Evolutionary conservation across 2,113 vertebrate genomes (phyloP), one percentile per base, ranked within the genome.

Genomic region (Macrotis lagotis): DNA sequence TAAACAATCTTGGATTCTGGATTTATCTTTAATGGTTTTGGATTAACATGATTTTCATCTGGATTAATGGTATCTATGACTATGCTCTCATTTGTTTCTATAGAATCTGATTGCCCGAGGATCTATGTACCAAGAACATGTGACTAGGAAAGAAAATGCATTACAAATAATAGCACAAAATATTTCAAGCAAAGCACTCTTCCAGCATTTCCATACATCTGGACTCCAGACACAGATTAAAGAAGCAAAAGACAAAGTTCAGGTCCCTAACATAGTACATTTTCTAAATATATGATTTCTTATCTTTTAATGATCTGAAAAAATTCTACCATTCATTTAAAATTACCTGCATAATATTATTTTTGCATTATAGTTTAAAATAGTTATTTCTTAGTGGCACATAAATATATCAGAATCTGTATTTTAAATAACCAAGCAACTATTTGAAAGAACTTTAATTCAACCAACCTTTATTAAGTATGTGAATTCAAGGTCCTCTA

Each of bases 51-150:
- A 83, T 83, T 83, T 83, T 83, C 7, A 83, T 51, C 47, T 28
- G 26, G 52, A 31, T 55, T 91, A 91, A 91, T 92, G 1, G 91
- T 94, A 51, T 26, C n/a, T 95, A 12, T n/a, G n/a, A 52, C 90
- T 37, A 90, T 4, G 1, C 51, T 92, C 59, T 66, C 28, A 94
- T 94, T 98, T 95, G 22, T 93, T 97, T 95, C 95, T 55, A 0
- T 95, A 99, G 99, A 97, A 95, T 47, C 97, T 99, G 93, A 98
- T 99, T 97, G 99, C 99, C 74, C 99, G 98, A 88, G 99, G 99
- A 66, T 96, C 99, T 25, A 98, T 98, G 50, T 98, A 99, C 48
- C 99, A 98, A 96, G 99, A 99, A 1, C 99, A 99, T 96, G 97
- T 99, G 92, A 98, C 99, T 93, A 99, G 98, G 96, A 98, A 99